These are phyloP conservation scores for Ectemnius cavifrons DNA, from an alignment of 2,888 invertebrate genomes.

Conservation along the genomic window DNA sequence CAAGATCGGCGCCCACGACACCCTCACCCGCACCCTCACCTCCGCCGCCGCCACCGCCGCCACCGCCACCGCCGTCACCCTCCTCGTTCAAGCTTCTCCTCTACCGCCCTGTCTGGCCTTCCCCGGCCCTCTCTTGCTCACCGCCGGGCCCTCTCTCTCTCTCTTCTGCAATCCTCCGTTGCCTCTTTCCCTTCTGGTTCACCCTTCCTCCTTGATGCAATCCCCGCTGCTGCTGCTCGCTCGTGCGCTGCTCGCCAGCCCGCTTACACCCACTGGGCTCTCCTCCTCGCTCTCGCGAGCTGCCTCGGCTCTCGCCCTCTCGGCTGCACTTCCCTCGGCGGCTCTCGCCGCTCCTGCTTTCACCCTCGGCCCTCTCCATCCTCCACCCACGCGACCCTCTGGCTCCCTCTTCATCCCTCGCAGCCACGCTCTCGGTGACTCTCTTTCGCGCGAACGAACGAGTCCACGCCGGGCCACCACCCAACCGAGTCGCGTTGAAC, in stretches of 20 bases:
- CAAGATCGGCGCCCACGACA: slow-evolving; percentile 52
- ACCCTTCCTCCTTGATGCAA: slow-evolving; percentile 6
- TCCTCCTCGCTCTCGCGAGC: slow-evolving; percentile 23
- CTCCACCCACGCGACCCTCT: background rate
- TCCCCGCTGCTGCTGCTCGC: slow-evolving; percentile 25
- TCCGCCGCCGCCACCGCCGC: slow-evolving; percentile 53
- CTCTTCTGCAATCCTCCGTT: background rate
- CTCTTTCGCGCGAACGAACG: slow-evolving; percentile 16
- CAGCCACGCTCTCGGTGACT: slow-evolving; percentile 9
- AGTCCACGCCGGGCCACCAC: slow-evolving; percentile 50
- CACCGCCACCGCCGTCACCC: slow-evolving; percentile 41
- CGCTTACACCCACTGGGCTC: background rate
- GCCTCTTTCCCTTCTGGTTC: slow-evolving; percentile 15
- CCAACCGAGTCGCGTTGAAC: slow-evolving; percentile 55
- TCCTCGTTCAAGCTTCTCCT: slow-evolving; percentile 27
- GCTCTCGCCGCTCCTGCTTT: slow-evolving; percentile 1
- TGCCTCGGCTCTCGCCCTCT: slow-evolving; percentile 4
- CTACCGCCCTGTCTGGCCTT: slow-evolving; percentile 25
- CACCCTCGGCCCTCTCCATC: background rate
- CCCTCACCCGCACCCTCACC: slow-evolving; percentile 43
- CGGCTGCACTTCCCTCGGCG: background rate
- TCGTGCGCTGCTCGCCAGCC: slow-evolving; percentile 26
- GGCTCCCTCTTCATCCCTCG: background rate
- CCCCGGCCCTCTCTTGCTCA: slow-evolving; percentile 18
- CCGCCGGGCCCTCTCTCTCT: slow-evolving; percentile 5